Evolutionary conservation across 2,888 invertebrate genomes (phyloP), one percentile per base, ranked within the genome.

Genomic region (Pyrochroa serraticornis): DNA sequence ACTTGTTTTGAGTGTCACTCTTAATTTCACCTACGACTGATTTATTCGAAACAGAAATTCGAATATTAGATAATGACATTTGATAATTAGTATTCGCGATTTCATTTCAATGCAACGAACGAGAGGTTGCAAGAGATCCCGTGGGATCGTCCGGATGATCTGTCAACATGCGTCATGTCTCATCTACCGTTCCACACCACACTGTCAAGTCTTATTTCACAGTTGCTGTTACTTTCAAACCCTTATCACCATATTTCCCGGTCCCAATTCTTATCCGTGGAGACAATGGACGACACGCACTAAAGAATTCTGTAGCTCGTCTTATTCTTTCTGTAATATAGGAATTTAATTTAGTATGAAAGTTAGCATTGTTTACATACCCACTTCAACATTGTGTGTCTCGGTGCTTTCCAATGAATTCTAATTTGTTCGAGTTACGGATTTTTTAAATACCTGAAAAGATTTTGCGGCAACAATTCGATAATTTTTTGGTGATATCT

Each of bases 111-210:
- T 50, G 56, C 56, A 50, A 66, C 57, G 63, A 66, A 62, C 59
- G 65, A 64, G 65, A 62, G 64, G 44, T 47, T 44, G 32, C 57
- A 57, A 49, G 57, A 53, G 58, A 55, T 66, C 70, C 64, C 71
- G 35, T 46, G 68, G 64, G 71, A 64, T 59, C 58, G 63, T 65
- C 64, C 62, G 63, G 67, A 71, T 69, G 68, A 70, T 67, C 66
- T 68, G 70, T 69, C 71, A 69, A 68, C 69, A 63, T 63, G 65
- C 67, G 67, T 69, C 69, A 70, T 56, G 68, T 71, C 70, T 68
- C 65, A 67, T 66, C 68, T 65, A 67, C 61, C 14, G 60, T 51
- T 56, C 61, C 53, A 61, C 61, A 49, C 53, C 52, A 39, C 54
- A 50, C 58, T 58, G 61, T 61, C 61, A 54, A 61, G 57, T 58